Percentiles rank a stretch among this genome's conserved stretches.
phyloP scores from a whole-genome alignment of 2,888 invertebrate genomes.

The Ennomos erosarius region DNA sequence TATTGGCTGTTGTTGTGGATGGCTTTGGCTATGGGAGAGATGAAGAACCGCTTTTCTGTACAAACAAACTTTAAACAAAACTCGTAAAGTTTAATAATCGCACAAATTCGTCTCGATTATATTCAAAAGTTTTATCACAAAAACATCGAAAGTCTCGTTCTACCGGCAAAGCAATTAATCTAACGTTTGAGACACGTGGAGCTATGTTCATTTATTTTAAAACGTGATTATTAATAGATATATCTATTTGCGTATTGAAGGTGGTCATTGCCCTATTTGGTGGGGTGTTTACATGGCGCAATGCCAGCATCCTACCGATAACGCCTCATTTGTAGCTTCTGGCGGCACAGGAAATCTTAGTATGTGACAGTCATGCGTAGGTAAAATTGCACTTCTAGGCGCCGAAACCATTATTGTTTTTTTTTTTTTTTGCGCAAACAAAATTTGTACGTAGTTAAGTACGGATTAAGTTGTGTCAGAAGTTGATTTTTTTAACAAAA shows the following conservation, averaged over 20 bases:
- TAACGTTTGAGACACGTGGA: constrained; percentile 66
- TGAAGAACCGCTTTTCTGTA: too few species aligned
- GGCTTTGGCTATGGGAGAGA: too few species aligned
- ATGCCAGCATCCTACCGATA: constrained; percentile 60
- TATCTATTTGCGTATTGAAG: constrained; percentile 72
- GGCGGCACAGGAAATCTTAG: constrained; percentile 20
- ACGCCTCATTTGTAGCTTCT: constrained; percentile 40
- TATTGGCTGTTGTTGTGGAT: too few species aligned
- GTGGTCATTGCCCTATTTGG: constrained; percentile 84
- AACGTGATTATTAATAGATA: constrained; percentile 72
- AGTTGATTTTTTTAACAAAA: too few species aligned
- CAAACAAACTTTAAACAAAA: too few species aligned
- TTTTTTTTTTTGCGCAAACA: constrained; percentile 3
- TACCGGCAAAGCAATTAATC: constrained; percentile 60
- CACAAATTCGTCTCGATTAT: constrained; percentile 21
- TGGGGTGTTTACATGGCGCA: constrained; percentile 78
- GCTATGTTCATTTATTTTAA: constrained; percentile 69
- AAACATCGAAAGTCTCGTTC: constrained; percentile 25
- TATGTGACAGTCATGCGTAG: constrained; percentile 31
- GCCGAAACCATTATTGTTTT: constrained; percentile 4
- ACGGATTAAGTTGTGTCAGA: too few species aligned
- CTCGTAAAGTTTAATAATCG: not conserved
- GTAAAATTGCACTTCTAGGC: constrained; percentile 10
- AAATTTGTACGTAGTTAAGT: not conserved
- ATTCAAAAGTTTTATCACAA: constrained; percentile 10